A percentile compares a stretch with the other conserved stretches of the same genome.
Conservation (phyloP, 2,113 vertebrate species). For the Corvus cornix region DNA sequence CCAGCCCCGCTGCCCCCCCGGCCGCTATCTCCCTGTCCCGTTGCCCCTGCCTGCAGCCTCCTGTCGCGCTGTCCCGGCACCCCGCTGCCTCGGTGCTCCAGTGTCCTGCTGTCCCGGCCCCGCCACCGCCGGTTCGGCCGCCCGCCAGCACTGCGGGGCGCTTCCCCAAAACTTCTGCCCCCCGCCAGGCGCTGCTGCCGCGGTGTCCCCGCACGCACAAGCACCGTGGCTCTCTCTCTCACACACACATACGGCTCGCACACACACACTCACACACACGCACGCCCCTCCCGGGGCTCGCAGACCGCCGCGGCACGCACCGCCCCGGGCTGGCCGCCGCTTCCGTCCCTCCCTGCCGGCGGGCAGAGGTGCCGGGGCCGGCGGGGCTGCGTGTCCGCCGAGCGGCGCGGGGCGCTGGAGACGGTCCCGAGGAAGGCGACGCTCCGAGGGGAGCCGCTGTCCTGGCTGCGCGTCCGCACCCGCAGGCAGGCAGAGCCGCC, state of each 20-base stretch:
- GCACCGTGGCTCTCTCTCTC: background rate
- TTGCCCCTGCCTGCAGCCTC: background rate
- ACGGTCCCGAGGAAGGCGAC: background rate
- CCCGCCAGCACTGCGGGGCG: background rate
- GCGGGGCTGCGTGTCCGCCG: background rate
- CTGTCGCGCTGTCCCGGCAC: background rate
- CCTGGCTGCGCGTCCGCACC: background rate
- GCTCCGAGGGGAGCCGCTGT: background rate
- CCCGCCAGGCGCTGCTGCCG: background rate
- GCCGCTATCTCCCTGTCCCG: background rate
- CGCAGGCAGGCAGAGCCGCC: background rate
- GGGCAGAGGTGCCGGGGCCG: background rate
- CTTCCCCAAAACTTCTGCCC: conserved; percentile 27
- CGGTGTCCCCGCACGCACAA: background rate
- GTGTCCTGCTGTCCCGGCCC: background rate
- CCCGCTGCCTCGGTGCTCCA: background rate
- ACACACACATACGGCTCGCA: background rate
- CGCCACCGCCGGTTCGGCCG: background rate
- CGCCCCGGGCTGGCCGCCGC: background rate
- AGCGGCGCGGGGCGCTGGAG: background rate
- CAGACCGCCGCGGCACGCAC: background rate
- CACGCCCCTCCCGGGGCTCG: background rate
- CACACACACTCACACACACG: background rate
- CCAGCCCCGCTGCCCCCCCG: background rate
- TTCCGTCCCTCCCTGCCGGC: background rate